A percentile compares a stretch with the other conserved stretches of the same genome.
Evolutionary conservation across 2,888 invertebrate genomes (phyloP).

Genomic region (Reticulitermes lucifugus): DNA sequence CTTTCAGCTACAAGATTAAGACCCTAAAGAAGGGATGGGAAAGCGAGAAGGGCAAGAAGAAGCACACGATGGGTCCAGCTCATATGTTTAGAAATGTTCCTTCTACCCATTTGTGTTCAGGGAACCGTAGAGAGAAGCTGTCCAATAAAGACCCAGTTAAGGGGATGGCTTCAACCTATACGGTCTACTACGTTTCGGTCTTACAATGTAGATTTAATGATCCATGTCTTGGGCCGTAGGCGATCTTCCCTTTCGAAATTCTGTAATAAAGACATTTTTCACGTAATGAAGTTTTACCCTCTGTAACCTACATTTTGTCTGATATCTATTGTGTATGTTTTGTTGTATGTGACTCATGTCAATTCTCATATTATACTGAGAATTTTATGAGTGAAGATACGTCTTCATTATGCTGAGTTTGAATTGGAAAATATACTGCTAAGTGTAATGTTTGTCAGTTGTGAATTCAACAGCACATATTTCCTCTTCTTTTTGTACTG

Average conservation of each 20-base stretch:
- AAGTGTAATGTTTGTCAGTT: too few relatives aligned
- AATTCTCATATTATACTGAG: background rate
- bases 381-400: background rate
- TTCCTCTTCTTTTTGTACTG: too few relatives aligned
- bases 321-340: background rate
- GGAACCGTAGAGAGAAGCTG: constrained; percentile 20
- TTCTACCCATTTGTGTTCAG: constrained; percentile 20
- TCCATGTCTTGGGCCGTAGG: background rate
- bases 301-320: background rate
- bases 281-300: constrained; percentile 10
- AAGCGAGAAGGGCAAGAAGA: background rate
- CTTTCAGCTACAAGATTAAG: background rate
- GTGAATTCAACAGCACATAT: too few relatives aligned
- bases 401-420: too few relatives aligned
- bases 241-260: background rate
- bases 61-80: background rate
- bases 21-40: background rate
- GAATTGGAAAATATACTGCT: too few relatives aligned
- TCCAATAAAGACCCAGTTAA: constrained; percentile 23
- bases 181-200: background rate
- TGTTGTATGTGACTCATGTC: background rate
- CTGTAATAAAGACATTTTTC: constrained; percentile 17
- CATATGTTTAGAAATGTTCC: constrained; percentile 1
- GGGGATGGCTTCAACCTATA: background rate
- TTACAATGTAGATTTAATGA: constrained; percentile 8